phyloP scores from a whole-genome alignment of 2,113 vertebrate genomes.

The Gobiocypris rarus region DNA sequence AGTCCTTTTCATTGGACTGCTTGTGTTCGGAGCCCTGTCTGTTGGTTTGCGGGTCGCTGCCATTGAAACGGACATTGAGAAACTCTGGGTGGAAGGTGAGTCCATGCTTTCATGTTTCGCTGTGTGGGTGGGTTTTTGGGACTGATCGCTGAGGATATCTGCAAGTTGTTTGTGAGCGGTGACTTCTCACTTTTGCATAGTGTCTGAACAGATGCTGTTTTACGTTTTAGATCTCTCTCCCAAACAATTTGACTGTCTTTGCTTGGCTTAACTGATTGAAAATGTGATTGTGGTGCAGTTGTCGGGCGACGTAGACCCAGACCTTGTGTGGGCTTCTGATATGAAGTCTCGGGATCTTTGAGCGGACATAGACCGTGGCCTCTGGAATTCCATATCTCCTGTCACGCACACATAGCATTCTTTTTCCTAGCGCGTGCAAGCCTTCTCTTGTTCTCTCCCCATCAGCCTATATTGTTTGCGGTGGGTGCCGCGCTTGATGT shows the following conservation, averaged over 20 bases:
- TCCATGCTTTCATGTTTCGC: constrained; percentile 58
- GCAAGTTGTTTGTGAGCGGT: constrained; percentile 27
- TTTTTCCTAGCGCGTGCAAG: constrained; percentile 44
- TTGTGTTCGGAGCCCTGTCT: constrained; percentile 93
- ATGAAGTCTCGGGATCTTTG: constrained; percentile 48
- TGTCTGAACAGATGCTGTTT: neutral
- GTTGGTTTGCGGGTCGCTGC: constrained; percentile 91
- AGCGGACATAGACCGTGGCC: constrained; percentile 45
- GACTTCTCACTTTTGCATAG: neutral
- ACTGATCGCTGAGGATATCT: neutral
- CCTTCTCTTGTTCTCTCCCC: constrained; percentile 53
- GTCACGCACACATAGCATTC: constrained; percentile 52
- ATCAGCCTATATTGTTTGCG: constrained; percentile 60
- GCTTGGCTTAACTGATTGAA: constrained; percentile 20
- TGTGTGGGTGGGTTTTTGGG: constrained; percentile 64
- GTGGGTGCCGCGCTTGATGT: constrained; percentile 6
- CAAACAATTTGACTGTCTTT: constrained; percentile 17
- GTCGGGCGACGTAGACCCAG: neutral
- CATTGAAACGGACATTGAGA: constrained; percentile 96
- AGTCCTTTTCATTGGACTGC: constrained; percentile 94
- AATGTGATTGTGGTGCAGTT: constrained; percentile 19
- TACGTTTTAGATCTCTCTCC: neutral
- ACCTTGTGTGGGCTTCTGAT: constrained; percentile 33
- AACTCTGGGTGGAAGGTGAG: constrained; percentile 99
- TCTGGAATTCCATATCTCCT: constrained; percentile 56